phyloP scores from a whole-genome alignment of 64 coral and sea anemone species.

The Trachythela sp. region DNA sequence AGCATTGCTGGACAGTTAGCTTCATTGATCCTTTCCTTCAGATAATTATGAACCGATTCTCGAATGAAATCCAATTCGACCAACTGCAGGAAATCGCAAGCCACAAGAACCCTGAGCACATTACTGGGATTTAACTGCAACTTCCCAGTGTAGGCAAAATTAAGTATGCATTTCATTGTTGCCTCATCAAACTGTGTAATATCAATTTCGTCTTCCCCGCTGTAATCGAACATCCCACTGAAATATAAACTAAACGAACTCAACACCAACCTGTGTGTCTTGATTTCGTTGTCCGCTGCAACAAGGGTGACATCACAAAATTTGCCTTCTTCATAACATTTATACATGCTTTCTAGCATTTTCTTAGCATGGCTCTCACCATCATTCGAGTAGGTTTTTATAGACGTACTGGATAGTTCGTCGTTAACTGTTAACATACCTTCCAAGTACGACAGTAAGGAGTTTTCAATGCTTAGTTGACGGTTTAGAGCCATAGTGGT shows the following conservation, averaged over 20 bases:
- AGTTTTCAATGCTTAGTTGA: no score
- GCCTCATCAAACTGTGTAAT: constrained; percentile 36
- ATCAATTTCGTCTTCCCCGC: constrained; percentile 49
- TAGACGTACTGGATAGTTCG: no score
- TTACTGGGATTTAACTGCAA: constrained; percentile 55
- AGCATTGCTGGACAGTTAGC: constrained; percentile 40
- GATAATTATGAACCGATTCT: constrained; percentile 57
- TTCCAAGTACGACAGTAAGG: no score
- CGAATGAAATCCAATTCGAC: constrained; percentile 51
- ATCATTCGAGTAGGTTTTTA: no score
- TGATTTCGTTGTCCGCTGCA: constrained; percentile 48
- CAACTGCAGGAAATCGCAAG: constrained; percentile 56
- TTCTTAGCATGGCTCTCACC: no score
- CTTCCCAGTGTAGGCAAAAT: constrained; percentile 82
- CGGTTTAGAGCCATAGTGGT: no score
- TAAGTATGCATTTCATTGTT: constrained; percentile 45
- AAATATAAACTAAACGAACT: constrained; percentile 67
- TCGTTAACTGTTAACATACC: no score
- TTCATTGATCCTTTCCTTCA: constrained; percentile 45
- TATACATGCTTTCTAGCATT: no score
- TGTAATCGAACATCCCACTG: constrained; percentile 53
- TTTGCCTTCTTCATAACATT: no score
- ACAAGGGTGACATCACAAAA: constrained; percentile 67
- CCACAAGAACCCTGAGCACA: constrained; percentile 58
- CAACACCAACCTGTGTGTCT: constrained; percentile 61